Conservation (phyloP, 2,797 vertebrate species). For the Caiman crocodilus region DNA sequence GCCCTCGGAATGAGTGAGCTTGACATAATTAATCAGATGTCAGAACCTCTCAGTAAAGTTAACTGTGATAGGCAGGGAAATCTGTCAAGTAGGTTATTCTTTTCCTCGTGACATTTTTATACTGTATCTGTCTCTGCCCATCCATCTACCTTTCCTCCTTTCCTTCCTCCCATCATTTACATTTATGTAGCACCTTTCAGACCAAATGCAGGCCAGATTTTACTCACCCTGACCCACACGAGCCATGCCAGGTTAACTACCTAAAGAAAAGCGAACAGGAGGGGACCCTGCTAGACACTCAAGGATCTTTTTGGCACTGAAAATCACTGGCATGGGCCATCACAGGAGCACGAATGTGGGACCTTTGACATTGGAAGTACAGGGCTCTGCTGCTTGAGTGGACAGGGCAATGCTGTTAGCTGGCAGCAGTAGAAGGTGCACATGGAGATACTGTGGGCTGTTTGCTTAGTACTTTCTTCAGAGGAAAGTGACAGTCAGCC, state of each 20-base stretch:
- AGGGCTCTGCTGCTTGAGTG: accelerated
- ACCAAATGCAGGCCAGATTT: neutral
- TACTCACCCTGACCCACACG: accelerated
- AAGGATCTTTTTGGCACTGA: neutral
- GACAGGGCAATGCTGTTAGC: neutral
- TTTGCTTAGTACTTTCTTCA: neutral
- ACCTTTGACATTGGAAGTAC: neutral
- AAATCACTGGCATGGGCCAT: neutral
- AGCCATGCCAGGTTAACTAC: neutral
- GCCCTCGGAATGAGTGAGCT: constrained; percentile 19
- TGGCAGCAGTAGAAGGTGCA: neutral
- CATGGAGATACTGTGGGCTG: neutral
- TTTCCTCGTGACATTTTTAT: constrained; percentile 15
- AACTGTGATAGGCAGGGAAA: constrained; percentile 23
- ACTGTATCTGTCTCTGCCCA: neutral
- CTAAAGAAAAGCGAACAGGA: neutral
- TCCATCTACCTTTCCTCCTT: neutral
- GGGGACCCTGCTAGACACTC: accelerated
- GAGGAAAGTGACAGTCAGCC: neutral
- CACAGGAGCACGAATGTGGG: neutral
- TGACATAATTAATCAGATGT: constrained; percentile 62
- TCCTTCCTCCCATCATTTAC: neutral
- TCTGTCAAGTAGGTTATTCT: constrained; percentile 21
- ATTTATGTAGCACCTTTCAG: neutral
- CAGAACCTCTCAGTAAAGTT: constrained; percentile 52